Percentiles rank a stretch among this genome's conserved stretches.
Evolutionary conservation across 2,888 invertebrate genomes (phyloP).

Genomic region (Chrysotoxum bicinctum): DNA sequence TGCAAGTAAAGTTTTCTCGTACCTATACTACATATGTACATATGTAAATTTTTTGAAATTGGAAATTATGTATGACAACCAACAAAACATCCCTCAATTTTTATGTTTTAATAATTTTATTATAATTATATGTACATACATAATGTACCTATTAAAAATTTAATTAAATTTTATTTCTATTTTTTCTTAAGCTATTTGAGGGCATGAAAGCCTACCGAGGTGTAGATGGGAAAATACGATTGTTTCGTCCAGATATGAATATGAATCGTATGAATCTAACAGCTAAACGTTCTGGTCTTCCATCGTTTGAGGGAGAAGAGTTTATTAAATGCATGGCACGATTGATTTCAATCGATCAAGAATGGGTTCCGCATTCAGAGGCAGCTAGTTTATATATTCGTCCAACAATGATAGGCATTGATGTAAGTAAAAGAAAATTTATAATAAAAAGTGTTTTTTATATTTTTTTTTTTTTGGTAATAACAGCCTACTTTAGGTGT

Average conservation of each 20-base stretch:
- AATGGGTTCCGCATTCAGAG: slow-evolving; percentile 97
- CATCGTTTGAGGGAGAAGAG: slow-evolving; percentile 93
- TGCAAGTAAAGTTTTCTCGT: too few species aligned
- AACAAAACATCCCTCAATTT: neutral
- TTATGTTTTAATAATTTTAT: neutral
- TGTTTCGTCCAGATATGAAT: slow-evolving; percentile 97
- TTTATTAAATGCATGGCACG: slow-evolving; percentile 92
- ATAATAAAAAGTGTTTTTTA: neutral
- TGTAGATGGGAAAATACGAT: slow-evolving; percentile 93
- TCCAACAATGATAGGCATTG: slow-evolving; percentile 97
- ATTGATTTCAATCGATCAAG: slow-evolving; percentile 94
- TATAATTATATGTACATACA: too few species aligned
- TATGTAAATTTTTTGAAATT: too few species aligned
- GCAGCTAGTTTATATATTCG: slow-evolving; percentile 96
- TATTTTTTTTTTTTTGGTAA: neutral
- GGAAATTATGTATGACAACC: too few species aligned
- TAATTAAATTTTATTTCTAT: neutral
- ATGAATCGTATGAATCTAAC: slow-evolving; percentile 96
- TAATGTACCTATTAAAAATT: neutral
- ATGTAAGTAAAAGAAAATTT: slow-evolving; percentile 86
- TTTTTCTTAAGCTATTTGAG: slow-evolving; percentile 91
- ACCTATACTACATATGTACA: too few species aligned
- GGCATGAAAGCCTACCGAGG: slow-evolving; percentile 99
- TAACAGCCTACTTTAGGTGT: slow-evolving; percentile 95
- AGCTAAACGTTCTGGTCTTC: slow-evolving; percentile 92